Conservation (phyloP, 2,797 vertebrate genomes). For the Novumbra hubbsi region DNA sequence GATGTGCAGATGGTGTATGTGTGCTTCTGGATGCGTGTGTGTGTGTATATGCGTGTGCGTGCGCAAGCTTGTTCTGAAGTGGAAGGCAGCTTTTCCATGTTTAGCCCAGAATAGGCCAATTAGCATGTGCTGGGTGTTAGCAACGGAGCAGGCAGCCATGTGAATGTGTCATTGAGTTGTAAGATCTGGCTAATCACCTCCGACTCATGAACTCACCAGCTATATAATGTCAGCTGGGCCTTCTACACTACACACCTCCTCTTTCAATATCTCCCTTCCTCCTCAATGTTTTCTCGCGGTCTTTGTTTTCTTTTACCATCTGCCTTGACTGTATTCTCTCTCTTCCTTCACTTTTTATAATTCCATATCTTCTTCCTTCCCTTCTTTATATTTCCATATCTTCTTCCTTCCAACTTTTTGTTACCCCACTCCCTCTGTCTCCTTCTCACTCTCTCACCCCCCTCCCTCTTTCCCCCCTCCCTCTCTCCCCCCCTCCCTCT, state of each 20-base stretch:
- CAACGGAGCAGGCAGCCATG: slow-evolving; percentile 77
- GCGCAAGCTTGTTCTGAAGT: slow-evolving; percentile 67
- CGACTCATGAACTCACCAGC: slow-evolving; percentile 70
- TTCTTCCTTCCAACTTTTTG: no score
- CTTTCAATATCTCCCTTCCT: slow-evolving; percentile 49
- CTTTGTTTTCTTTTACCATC: slow-evolving; percentile 68
- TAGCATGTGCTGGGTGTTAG: slow-evolving; percentile 68
- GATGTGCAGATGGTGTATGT: slow-evolving; percentile 36
- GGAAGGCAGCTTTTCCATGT: slow-evolving; percentile 47
- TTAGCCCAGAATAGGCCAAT: slow-evolving; percentile 80
- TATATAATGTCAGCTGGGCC: slow-evolving; percentile 69
- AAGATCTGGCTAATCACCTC: slow-evolving; percentile 78
- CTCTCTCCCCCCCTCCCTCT: no score
- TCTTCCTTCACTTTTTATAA: slow-evolving; percentile 48
- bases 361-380: not conserved
- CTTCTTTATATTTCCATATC: not conserved
- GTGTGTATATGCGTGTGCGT: slow-evolving; percentile 45
- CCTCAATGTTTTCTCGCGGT: slow-evolving; percentile 34
- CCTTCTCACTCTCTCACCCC: no score
- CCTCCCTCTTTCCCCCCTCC: no score
- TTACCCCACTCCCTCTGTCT: slow-evolving; percentile 39
- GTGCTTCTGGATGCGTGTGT: no score
- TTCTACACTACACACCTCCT: slow-evolving; percentile 59
- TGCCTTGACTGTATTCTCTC: slow-evolving; percentile 59
- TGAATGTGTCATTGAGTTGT: slow-evolving; percentile 85